Percentiles rank a stretch among this genome's conserved stretches.
These are phyloP conservation scores for Taeniopygia guttata DNA, from an alignment of 2,797 vertebrate species.

Conservation along the genomic window DNA sequence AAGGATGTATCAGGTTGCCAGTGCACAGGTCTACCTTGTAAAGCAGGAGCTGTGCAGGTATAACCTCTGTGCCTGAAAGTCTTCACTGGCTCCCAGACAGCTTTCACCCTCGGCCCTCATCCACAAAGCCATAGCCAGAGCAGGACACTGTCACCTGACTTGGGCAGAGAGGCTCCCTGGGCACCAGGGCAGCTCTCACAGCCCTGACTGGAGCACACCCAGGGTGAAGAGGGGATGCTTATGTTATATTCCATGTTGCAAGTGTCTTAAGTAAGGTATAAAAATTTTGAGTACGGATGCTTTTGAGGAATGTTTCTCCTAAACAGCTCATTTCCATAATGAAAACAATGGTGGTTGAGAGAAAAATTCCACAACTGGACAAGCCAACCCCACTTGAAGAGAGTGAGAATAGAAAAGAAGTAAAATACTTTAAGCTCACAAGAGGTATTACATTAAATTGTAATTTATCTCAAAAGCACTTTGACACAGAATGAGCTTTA, in stretches of 20 bases:
- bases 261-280: neutral
- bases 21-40: neutral
- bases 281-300: neutral
- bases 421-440: neutral
- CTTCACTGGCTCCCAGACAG: neutral
- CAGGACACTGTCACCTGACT: neutral
- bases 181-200: neutral
- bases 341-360: neutral
- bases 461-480: conserved; percentile 25
- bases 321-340: neutral
- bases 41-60: neutral
- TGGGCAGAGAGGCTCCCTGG: neutral
- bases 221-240: neutral
- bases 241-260: neutral
- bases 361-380: neutral
- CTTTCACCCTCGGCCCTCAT: neutral
- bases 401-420: neutral
- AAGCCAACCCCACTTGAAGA: neutral
- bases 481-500: neutral
- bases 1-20: neutral
- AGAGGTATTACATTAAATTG: neutral
- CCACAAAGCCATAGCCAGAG: neutral
- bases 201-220: neutral
- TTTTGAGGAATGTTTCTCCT: neutral
- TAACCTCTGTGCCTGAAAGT: neutral